Conservation (phyloP, 2,888 invertebrate genomes). For the Ichneumon xanthorius region DNA sequence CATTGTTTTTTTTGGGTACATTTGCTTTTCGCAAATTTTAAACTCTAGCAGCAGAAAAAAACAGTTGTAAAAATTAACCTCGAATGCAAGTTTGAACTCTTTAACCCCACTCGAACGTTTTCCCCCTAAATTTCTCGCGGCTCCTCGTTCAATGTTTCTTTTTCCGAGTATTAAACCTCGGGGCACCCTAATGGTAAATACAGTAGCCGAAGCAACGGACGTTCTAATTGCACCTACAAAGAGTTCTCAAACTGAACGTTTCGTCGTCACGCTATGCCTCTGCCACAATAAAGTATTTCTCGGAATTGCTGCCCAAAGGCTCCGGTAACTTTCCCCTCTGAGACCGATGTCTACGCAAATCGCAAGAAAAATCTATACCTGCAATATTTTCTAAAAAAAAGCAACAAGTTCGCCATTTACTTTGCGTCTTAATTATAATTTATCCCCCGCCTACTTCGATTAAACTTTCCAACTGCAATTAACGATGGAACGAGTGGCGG, state of each 20-base stretch:
- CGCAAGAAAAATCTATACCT: neutral
- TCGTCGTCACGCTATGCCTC: constrained; percentile 35
- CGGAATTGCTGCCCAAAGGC: constrained; percentile 15
- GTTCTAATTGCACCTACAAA: constrained; percentile 25
- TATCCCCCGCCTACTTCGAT: neutral
- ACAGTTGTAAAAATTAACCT: neutral
- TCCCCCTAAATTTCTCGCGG: neutral
- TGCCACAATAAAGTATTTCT: constrained; percentile 36
- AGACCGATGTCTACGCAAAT: neutral
- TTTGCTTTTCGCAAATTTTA: neutral
- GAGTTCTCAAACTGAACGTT: constrained; percentile 26
- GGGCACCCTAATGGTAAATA: neutral
- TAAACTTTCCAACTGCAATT: constrained; percentile 8
- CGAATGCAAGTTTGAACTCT: neutral
- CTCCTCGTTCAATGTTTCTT: neutral
- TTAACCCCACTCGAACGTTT: neutral
- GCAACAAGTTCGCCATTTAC: neutral
- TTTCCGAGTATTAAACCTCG: neutral
- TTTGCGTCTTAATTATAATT: constrained; percentile 12
- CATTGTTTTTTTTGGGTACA: neutral
- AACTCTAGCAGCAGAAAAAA: neutral
- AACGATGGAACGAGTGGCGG: constrained; percentile 24
- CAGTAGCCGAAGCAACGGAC: neutral
- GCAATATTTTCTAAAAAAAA: neutral
- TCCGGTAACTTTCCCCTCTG: neutral